Evolutionary conservation across 2,888 invertebrate species (phyloP), one percentile per base, ranked within the genome.

Genomic region (Hypena proboscidalis): DNA sequence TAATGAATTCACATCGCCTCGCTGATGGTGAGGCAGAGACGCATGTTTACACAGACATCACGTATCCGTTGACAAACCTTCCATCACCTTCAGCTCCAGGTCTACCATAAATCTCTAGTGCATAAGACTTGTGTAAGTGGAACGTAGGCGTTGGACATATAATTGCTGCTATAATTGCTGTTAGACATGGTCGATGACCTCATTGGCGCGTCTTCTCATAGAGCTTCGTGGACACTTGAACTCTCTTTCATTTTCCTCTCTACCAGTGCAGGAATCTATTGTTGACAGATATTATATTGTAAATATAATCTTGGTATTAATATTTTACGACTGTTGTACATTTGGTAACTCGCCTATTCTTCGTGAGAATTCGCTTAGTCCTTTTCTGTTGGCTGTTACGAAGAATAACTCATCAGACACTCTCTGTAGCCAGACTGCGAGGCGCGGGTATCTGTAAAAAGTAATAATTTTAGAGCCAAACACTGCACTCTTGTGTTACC

Each of bases 321-420:
- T 58, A 48, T 53, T 48, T n/a, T 65, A 67, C 15, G 46, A 57
- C 43, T 70, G 54, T 61, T 77, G 59, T 58, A 70, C 49, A 55
- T 61, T 59, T 60, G 66, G 58, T 37, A 79, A 81, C 84, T 83
- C 74, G 79, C 85, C 82, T 80, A 86, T 78, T 76, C 79, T 78
- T 77, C 66, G 79, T 3, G 79, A 54, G 46, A 85, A 86, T 39
- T 85, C 85, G 33, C 54, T 38, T 3, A 85, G 74, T 17, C 85
- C 86, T 54, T 80, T 84, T 48, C 73, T 73, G 59, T 84, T 83
- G 4, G 73, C 84, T 1, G 84, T 85, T 20, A 70, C 48, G 54
- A 70, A 85, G 60, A 72, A 85, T 10, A 60, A 36, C 61, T 83
- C 72, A 48, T 80, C 75, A 1, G 82, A 80, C 51, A 85, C 67